Percentiles rank a stretch among this genome's conserved stretches.
Conservation (phyloP, 2,797 vertebrate species). For the Esox lucius region DNA sequence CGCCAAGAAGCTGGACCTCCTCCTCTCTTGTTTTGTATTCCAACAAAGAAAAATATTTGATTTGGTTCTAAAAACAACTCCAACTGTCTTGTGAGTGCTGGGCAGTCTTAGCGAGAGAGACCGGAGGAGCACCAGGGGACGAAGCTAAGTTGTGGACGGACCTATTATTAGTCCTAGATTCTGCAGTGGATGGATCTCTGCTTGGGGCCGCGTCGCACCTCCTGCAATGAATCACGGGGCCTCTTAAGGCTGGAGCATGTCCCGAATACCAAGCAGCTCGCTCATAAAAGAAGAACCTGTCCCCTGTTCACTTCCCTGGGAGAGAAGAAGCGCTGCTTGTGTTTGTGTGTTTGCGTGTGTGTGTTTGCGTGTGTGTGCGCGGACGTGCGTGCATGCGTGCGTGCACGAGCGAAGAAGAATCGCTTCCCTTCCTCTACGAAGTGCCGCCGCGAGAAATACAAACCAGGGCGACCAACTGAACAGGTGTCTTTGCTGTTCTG, state of each 20-base stretch:
- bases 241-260: constrained; percentile 77
- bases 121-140: constrained; percentile 11
- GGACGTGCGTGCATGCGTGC: not conserved
- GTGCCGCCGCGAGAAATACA: constrained; percentile 55
- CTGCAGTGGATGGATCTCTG: constrained; percentile 72
- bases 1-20: constrained; percentile 52
- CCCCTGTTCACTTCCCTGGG: constrained; percentile 65
- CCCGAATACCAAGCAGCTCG: constrained; percentile 77
- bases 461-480: constrained; percentile 27
- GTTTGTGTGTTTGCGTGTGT: not conserved
- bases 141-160: constrained; percentile 34
- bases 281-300: constrained; percentile 83
- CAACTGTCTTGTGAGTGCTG: constrained; percentile 67
- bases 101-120: constrained; percentile 50
- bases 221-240: constrained; percentile 79
- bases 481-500: constrained; percentile 36
- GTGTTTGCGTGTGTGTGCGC: not conserved
- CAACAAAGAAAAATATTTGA: constrained; percentile 33
- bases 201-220: constrained; percentile 67
- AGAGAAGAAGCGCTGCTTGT: constrained; percentile 25
- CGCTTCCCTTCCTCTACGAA: constrained; percentile 59
- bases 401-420: not conserved
- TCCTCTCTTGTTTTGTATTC: constrained; percentile 23
- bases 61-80: constrained; percentile 60
- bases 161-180: constrained; percentile 74